A percentile compares a stretch with the other conserved stretches of the same genome.
Conservation (phyloP, 1,140 invertebrate genomes). For the Cyphomyrmex costatus region DNA sequence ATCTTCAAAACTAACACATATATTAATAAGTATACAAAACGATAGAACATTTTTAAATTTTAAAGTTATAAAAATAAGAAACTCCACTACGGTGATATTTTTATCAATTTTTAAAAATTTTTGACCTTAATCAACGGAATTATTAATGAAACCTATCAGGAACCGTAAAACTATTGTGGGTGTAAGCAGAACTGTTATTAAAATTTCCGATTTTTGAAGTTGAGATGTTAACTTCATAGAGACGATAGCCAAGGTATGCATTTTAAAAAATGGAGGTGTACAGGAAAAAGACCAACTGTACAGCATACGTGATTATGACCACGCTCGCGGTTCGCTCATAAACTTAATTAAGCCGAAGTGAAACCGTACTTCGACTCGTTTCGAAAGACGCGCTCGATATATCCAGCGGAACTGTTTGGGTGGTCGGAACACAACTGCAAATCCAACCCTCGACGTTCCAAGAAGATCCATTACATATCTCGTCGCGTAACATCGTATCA, state of each 20-base stretch:
- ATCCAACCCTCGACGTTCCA: slow-evolving; percentile 71
- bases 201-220: no score
- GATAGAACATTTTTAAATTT: no score
- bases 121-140: no score
- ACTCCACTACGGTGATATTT: no score
- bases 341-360: slow-evolving; percentile 69
- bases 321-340: slow-evolving; percentile 70
- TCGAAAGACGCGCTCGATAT: slow-evolving; percentile 44
- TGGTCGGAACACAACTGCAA: slow-evolving; percentile 69
- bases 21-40: no score
- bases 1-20: no score
- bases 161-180: no score
- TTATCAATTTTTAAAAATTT: no score
- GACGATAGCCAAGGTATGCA: not conserved
- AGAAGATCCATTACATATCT: slow-evolving; percentile 74
- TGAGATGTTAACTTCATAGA: no score
- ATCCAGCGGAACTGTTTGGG: slow-evolving; percentile 66
- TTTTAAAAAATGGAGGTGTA: slow-evolving; percentile 18
- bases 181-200: no score
- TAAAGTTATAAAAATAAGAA: no score
- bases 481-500: slow-evolving; percentile 43
- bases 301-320: slow-evolving; percentile 65
- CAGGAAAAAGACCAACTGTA: not conserved
- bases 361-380: slow-evolving; percentile 56
- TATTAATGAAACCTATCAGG: no score